phyloP scores from a whole-genome alignment of 2,797 vertebrate genomes.

The Rhabdophis nuchalis region DNA sequence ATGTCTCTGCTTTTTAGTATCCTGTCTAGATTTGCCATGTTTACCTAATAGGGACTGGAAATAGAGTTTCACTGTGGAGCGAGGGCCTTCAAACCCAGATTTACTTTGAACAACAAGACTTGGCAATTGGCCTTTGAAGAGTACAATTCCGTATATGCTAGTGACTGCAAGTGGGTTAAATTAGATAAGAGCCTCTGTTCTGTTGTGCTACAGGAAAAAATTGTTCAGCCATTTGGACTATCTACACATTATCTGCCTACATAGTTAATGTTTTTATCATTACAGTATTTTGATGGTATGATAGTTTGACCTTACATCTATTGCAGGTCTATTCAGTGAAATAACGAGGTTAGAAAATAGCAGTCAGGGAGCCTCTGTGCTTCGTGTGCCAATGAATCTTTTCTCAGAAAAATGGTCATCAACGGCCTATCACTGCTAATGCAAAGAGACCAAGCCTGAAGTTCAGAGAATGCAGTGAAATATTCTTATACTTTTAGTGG shows the following conservation, averaged over 20 bases:
- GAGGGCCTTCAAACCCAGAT: background rate
- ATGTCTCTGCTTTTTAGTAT: too few species aligned
- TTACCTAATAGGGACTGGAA: background rate
- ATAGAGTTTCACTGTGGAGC: background rate
- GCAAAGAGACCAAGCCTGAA: background rate
- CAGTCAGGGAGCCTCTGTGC: background rate
- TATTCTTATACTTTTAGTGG: constrained; percentile 12
- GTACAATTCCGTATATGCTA: background rate
- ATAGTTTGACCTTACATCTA: background rate
- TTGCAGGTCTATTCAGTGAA: background rate
- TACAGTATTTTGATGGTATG: background rate
- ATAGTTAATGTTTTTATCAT: background rate
- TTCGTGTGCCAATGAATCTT: background rate
- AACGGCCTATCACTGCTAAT: background rate
- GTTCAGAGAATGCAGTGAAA: background rate
- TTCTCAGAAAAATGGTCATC: background rate
- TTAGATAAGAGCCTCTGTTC: background rate
- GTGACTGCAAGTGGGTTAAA: background rate
- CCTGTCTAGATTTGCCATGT: background rate
- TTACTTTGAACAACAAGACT: background rate
- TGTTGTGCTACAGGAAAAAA: background rate
- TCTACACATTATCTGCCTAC: background rate
- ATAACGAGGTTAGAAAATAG: background rate
- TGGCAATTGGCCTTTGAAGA: background rate
- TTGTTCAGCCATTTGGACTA: background rate